Percentiles rank a stretch among this genome's conserved stretches.
Evolutionary conservation across 2,888 invertebrate species (phyloP).

Genomic region (Candidula unifasciata): DNA sequence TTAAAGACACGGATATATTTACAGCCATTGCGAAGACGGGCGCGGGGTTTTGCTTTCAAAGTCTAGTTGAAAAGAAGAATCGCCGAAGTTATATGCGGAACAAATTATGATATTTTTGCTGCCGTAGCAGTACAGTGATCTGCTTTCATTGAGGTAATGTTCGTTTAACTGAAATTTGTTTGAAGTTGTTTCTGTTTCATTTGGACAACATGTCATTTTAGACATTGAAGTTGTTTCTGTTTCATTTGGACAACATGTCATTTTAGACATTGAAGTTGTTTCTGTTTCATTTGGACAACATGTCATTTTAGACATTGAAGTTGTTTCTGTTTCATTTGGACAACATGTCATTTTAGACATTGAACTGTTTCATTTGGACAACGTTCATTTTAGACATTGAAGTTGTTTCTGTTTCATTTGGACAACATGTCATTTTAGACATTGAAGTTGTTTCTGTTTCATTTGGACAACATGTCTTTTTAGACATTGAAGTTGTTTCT

Average conservation of each 20-base stretch:
- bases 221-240: background rate
- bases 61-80: background rate
- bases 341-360: background rate
- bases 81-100: no score
- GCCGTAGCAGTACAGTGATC: background rate
- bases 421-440: background rate
- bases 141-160: background rate
- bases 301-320: background rate
- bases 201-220: background rate
- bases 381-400: background rate
- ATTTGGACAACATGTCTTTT: background rate
- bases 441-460: background rate
- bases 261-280: background rate
- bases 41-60: background rate
- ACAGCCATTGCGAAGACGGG: background rate
- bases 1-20: constrained; percentile 16
- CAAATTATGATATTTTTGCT: background rate
- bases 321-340: background rate
- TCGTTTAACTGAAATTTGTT: constrained; percentile 2
- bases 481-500: background rate
- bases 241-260: background rate
- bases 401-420: background rate
- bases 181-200: background rate
- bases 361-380: no score
- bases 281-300: background rate